Evolutionary conservation across 2,113 vertebrate species (phyloP).

Genomic region (Lucifuga dentata): DNA sequence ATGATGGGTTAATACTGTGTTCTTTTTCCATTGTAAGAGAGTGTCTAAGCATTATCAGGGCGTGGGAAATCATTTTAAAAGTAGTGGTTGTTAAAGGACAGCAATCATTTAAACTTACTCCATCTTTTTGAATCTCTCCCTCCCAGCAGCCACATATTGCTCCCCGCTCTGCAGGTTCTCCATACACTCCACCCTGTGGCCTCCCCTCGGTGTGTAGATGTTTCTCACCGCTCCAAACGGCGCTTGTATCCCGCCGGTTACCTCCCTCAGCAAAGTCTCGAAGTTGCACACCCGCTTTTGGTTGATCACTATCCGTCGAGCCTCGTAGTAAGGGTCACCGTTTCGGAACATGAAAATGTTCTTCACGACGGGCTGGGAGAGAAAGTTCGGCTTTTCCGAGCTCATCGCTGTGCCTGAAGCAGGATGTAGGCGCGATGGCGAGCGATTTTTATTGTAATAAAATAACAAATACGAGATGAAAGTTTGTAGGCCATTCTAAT

Average conservation of each 20-base stretch:
- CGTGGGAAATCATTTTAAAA: too few relatives aligned
- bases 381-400: constrained; percentile 82
- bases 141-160: constrained; percentile 94
- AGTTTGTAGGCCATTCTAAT: constrained; percentile 33
- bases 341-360: constrained; percentile 93
- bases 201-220: constrained; percentile 92
- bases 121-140: constrained; percentile 93
- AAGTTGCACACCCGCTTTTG: constrained; percentile 92
- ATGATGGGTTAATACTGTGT: too few relatives aligned
- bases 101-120: constrained; percentile 90
- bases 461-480: background rate
- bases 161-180: constrained; percentile 91
- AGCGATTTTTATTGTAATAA: constrained; percentile 2
- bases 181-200: constrained; percentile 89
- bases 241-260: constrained; percentile 90
- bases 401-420: constrained; percentile 68
- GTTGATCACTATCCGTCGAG: constrained; percentile 91
- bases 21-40: too few relatives aligned
- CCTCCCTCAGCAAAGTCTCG: constrained; percentile 92
- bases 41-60: too few relatives aligned
- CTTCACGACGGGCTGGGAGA: constrained; percentile 92
- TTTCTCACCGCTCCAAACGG: constrained; percentile 94
- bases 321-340: constrained; percentile 92
- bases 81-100: too few relatives aligned
- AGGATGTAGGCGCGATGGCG: background rate